These are phyloP conservation scores for Saturnia japonica DNA, from an alignment of 2,888 invertebrate genomes.

Conservation along the genomic window DNA sequence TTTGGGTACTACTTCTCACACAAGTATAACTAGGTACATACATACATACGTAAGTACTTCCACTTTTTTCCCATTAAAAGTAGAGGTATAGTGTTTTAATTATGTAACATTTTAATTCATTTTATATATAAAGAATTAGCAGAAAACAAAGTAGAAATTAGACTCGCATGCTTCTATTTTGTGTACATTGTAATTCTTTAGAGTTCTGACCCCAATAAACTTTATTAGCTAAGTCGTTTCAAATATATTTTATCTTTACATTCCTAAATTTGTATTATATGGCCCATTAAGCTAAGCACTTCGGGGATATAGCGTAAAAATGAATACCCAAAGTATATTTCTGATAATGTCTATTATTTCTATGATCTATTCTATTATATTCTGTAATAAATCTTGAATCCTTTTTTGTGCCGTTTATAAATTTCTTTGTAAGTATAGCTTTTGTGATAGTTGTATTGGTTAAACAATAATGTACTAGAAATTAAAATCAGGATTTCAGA, in stretches of 20 bases:
- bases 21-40: too few relatives aligned
- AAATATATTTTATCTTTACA: neutral
- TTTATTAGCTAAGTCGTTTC: neutral
- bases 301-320: neutral
- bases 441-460: neutral
- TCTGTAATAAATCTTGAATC: neutral
- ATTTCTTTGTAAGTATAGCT: neutral
- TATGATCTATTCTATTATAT: too few relatives aligned
- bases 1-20: too few relatives aligned
- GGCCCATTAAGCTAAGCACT: neutral
- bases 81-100: too few relatives aligned
- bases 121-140: too few relatives aligned
- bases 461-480: too few relatives aligned
- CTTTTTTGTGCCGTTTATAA: neutral
- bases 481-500: too few relatives aligned
- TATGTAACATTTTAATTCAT: too few relatives aligned
- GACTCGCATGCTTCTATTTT: neutral
- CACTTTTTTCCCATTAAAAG: too few relatives aligned
- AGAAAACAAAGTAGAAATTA: neutral
- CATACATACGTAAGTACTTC: too few relatives aligned
- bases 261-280: neutral
- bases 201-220: constrained; percentile 2
- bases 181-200: neutral
- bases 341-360: neutral
- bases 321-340: neutral